These are phyloP conservation scores for Globodera ellingtonae DNA, from an alignment of 1,140 invertebrate species.

Conservation along the genomic window DNA sequence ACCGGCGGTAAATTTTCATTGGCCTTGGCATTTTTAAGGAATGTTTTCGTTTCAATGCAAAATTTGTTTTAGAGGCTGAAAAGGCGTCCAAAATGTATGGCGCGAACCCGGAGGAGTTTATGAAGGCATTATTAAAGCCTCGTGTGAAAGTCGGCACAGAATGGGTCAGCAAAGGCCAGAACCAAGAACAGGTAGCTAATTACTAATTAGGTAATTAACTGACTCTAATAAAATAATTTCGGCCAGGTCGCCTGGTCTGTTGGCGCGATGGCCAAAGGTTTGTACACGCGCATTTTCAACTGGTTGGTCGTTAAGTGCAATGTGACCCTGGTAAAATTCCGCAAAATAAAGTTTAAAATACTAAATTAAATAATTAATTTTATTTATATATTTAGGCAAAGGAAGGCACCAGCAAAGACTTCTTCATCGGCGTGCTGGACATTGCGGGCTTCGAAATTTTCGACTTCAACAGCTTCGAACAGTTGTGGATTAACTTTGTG, in stretches of 20 bases:
- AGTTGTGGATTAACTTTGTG: slow-evolving; percentile 99
- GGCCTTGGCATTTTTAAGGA: not conserved
- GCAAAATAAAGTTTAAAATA: not conserved
- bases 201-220: slow-evolving; percentile 42
- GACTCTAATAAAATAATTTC: not conserved
- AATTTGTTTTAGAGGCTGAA: slow-evolving; percentile 68
- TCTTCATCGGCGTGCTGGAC: slow-evolving; percentile 88
- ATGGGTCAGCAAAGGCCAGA: slow-evolving; percentile 74
- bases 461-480: slow-evolving; percentile 97
- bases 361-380: not conserved
- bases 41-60: not conserved
- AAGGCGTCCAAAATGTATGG: slow-evolving; percentile 71
- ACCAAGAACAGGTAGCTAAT: slow-evolving; percentile 75
- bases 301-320: slow-evolving; percentile 66
- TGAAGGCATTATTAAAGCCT: slow-evolving; percentile 72
- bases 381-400: slow-evolving; percentile 37
- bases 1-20: slow-evolving; percentile 70
- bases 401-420: slow-evolving; percentile 58
- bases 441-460: slow-evolving; percentile 99
- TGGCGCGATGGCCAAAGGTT: slow-evolving; percentile 67
- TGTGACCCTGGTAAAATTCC: slow-evolving; percentile 44
- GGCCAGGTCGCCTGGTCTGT: slow-evolving; percentile 66
- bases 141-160: slow-evolving; percentile 73
- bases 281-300: slow-evolving; percentile 64
- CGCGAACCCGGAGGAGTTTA: slow-evolving; percentile 70